Evolutionary conservation across 2,888 invertebrate species (phyloP).

Genomic region (Latrodectus hesperus): DNA sequence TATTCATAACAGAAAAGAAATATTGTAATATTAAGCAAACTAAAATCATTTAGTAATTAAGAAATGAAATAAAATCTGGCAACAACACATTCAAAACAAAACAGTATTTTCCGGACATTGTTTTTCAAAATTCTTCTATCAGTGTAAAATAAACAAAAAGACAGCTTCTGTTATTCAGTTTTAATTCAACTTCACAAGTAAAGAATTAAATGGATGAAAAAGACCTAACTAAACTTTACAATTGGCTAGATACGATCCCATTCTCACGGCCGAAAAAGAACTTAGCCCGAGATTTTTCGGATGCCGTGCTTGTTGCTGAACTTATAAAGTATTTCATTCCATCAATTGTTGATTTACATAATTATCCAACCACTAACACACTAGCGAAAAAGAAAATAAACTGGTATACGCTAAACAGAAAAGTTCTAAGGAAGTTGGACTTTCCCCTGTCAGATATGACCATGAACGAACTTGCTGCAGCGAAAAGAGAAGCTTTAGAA

Average conservation of each 20-base stretch:
- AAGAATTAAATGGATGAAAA: neutral
- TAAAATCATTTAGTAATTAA: too few species aligned
- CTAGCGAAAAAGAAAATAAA: constrained; percentile 32
- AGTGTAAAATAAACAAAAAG: too few species aligned
- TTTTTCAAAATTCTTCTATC: too few species aligned
- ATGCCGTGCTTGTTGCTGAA: constrained; percentile 35
- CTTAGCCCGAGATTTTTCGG: constrained; percentile 29
- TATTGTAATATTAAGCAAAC: too few species aligned
- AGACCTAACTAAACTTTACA: constrained; percentile 13
- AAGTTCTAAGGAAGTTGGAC: constrained; percentile 38
- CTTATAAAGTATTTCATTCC: constrained; percentile 37
- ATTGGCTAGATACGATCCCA: constrained; percentile 46
- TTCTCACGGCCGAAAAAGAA: constrained; percentile 23
- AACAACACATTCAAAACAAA: too few species aligned
- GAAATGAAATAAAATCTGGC: too few species aligned
- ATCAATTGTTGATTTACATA: constrained; percentile 39
- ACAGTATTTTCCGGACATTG: too few species aligned
- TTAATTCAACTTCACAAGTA: too few species aligned
- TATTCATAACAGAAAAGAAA: too few species aligned
- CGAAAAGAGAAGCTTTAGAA: constrained; percentile 32
- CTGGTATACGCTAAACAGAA: constrained; percentile 34
- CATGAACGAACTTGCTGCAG: constrained; percentile 16
- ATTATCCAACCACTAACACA: constrained; percentile 31
- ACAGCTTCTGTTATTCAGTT: too few species aligned
- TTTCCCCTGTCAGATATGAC: constrained; percentile 26